Conservation (phyloP, 2,797 vertebrate species). For the Percopsis omiscomaycus region DNA sequence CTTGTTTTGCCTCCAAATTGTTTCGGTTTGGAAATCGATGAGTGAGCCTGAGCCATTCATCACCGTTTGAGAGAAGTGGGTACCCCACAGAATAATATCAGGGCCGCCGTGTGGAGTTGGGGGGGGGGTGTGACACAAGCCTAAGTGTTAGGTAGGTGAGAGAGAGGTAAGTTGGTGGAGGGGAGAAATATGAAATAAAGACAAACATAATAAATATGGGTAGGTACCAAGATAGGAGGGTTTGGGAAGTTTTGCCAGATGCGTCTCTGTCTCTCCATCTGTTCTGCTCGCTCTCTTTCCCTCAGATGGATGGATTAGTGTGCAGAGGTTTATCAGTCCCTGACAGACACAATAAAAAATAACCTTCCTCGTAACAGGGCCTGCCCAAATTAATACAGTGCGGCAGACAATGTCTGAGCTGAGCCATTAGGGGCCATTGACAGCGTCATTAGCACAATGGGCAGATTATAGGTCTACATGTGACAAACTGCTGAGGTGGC, state of each 20-base stretch:
- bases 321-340: slow-evolving; percentile 76
- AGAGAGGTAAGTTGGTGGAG: slow-evolving; percentile 40
- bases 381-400: slow-evolving; percentile 78
- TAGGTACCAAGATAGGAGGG: slow-evolving; percentile 39
- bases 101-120: slow-evolving; percentile 57
- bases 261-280: slow-evolving; percentile 29
- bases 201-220: slow-evolving; percentile 54
- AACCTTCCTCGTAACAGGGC: slow-evolving; percentile 72
- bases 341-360: slow-evolving; percentile 84
- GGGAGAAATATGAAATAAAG: slow-evolving; percentile 53
- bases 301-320: slow-evolving; percentile 70
- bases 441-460: slow-evolving; percentile 78
- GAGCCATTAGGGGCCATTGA: slow-evolving; percentile 78
- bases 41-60: slow-evolving; percentile 75
- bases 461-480: slow-evolving; percentile 73
- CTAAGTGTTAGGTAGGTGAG: slow-evolving; percentile 41
- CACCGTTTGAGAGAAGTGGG: slow-evolving; percentile 74
- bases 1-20: slow-evolving; percentile 86
- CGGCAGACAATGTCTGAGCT: slow-evolving; percentile 71
- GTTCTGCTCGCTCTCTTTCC: slow-evolving; percentile 10
- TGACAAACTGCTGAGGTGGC: slow-evolving; percentile 67
- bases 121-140: slow-evolving; percentile 48
- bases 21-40: slow-evolving; percentile 87
- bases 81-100: slow-evolving; percentile 72
- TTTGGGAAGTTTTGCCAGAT: slow-evolving; percentile 35